Evolutionary conservation across 1,140 invertebrate species (phyloP).

Genomic region (Batillaria attramentaria): DNA sequence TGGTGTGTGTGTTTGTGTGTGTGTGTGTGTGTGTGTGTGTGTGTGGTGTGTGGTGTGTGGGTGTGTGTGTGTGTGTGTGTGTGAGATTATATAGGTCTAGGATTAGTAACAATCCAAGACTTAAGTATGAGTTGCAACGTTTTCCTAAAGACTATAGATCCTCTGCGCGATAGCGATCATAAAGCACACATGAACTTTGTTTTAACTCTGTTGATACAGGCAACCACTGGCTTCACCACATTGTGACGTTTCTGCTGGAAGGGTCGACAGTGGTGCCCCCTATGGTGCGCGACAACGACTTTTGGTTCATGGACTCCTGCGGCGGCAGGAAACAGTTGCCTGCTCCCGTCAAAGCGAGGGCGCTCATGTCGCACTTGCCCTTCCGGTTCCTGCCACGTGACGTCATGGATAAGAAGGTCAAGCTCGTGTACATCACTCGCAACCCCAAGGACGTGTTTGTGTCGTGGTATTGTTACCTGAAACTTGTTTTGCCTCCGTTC

Average conservation of each 20-base stretch:
- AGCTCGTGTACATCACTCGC: conserved; percentile 45
- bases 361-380: conserved; percentile 41
- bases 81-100: not conserved
- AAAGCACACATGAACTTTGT: no score
- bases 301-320: conserved; percentile 2
- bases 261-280: conserved; percentile 25
- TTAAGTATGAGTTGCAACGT: no score
- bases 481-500: not conserved
- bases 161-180: no score
- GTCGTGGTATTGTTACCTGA: conserved; percentile 41
- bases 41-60: no score
- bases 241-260: conserved; percentile 29
- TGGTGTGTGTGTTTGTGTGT: no score
- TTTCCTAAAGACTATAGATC: no score
- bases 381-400: conserved; percentile 40
- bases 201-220: conserved; percentile 1
- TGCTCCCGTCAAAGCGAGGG: conserved; percentile 34
- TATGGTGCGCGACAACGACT: conserved; percentile 14
- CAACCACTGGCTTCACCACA: conserved; percentile 34
- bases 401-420: conserved; percentile 36
- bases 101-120: no score
- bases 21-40: no score
- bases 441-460: conserved; percentile 56
- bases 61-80: not conserved
- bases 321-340: not conserved